Percentiles rank a stretch among this genome's conserved stretches.
Evolutionary conservation across 2,797 vertebrate genomes (phyloP).

Genomic region (Galagoides demidoff): DNA sequence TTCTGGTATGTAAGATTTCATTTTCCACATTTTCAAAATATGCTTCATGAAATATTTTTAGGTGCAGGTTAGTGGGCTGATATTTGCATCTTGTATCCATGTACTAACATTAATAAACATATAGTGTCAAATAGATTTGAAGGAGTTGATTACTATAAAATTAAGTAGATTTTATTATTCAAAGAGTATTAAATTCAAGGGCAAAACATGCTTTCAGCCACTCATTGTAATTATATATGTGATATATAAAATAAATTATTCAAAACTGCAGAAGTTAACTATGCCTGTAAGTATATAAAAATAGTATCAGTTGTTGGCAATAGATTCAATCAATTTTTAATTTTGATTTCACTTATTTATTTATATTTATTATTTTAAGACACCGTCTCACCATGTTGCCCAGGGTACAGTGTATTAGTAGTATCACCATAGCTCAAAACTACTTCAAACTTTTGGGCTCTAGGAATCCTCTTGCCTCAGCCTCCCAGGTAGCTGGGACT

Average conservation of each 20-base stretch:
- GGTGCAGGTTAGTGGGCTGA: background rate
- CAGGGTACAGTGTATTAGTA: background rate
- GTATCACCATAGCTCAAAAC: background rate
- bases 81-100: background rate
- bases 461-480: background rate
- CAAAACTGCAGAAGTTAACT: background rate
- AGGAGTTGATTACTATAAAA: background rate
- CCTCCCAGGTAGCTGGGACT: background rate
- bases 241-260: conserved; percentile 39
- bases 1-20: background rate
- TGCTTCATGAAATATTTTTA: background rate
- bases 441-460: background rate
- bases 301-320: background rate
- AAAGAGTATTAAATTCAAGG: conserved; percentile 12
- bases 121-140: conserved; percentile 23
- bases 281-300: background rate
- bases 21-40: background rate
- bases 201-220: background rate
- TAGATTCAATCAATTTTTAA: background rate
- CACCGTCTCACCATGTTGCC: background rate
- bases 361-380: background rate
- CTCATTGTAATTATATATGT: conserved; percentile 1
- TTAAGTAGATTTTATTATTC: background rate
- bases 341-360: background rate
- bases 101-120: conserved; percentile 7